These are phyloP conservation scores for Zeuzera pyrina DNA, from an alignment of 2,888 invertebrate species.

Conservation along the genomic window DNA sequence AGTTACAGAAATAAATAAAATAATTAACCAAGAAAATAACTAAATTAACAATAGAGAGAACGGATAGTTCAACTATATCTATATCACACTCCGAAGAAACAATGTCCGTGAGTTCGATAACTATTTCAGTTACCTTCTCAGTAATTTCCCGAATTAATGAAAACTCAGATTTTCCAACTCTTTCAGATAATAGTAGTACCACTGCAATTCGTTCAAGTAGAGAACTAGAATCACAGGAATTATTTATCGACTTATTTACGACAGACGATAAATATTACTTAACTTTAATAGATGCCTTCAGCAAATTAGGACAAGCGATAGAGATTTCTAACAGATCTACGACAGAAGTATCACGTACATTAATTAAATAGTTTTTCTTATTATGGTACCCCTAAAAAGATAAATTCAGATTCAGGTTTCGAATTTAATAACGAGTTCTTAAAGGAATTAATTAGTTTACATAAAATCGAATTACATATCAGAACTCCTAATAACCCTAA, in stretches of 20 bases:
- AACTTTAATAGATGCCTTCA: conserved; percentile 20
- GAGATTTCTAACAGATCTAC: conserved; percentile 16
- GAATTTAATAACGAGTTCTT: conserved; percentile 23
- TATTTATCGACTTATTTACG: conserved; percentile 18
- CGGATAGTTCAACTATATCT: too few relatives aligned
- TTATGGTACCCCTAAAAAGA: conserved; percentile 17
- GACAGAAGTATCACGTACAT: conserved; percentile 17
- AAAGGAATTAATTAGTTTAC: conserved; percentile 13
- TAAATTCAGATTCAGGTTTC: conserved; percentile 18
- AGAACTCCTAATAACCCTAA: conserved; percentile 19
- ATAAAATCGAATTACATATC: conserved; percentile 20
- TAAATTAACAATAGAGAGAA: too few relatives aligned
- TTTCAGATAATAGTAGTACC: too few relatives aligned
- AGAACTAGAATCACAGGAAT: too few relatives aligned
- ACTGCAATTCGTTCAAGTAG: too few relatives aligned
- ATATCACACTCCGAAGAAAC: too few relatives aligned
- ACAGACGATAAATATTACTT: conserved; percentile 13
- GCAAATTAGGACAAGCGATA: conserved; percentile 21
- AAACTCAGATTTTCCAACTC: too few relatives aligned
- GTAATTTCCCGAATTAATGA: too few relatives aligned
- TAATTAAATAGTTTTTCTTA: conserved; percentile 20
- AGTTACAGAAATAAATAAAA: too few relatives aligned
- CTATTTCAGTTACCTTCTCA: too few relatives aligned
- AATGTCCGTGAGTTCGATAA: too few relatives aligned
- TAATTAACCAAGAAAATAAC: too few relatives aligned